Evolutionary conservation across 1,140 invertebrate genomes (phyloP).

Genomic region (Drusus annulatus): DNA sequence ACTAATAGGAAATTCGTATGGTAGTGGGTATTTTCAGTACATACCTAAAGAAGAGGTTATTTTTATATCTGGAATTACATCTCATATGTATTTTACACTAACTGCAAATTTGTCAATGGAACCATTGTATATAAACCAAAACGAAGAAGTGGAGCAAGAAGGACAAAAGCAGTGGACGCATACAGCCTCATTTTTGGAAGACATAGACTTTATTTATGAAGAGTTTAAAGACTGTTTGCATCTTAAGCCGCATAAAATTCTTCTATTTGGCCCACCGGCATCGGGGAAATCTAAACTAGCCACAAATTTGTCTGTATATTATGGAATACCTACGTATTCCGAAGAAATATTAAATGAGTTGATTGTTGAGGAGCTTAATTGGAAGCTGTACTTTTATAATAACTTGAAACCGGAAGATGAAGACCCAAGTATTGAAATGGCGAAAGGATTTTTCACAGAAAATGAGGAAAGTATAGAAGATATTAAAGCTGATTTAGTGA

Average conservation of each 20-base stretch:
- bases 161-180: neutral
- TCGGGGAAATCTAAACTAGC: slow-evolving; percentile 19
- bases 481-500: neutral
- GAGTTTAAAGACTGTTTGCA: slow-evolving; percentile 22
- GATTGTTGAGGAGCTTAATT: slow-evolving; percentile 12
- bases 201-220: slow-evolving; percentile 14
- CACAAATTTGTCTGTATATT: neutral
- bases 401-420: neutral
- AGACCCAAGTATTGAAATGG: neutral
- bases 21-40: slow-evolving; percentile 12
- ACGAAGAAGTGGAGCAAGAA: neutral
- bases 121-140: slow-evolving; percentile 7
- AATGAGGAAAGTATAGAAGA: slow-evolving; percentile 4
- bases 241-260: slow-evolving; percentile 18
- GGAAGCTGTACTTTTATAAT: slow-evolving; percentile 12
- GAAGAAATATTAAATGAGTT: slow-evolving; percentile 10
- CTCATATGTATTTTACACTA: neutral
- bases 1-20: neutral
- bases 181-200: slow-evolving; percentile 10
- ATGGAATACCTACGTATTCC: slow-evolving; percentile 2
- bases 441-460: neutral
- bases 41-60: slow-evolving; percentile 11
- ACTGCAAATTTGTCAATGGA: slow-evolving; percentile 5
- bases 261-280: slow-evolving; percentile 9
- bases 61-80: neutral